Base-by-base conservation (phyloP, 2,888 invertebrate genomes). In the Perithous albicinctus region DNA sequence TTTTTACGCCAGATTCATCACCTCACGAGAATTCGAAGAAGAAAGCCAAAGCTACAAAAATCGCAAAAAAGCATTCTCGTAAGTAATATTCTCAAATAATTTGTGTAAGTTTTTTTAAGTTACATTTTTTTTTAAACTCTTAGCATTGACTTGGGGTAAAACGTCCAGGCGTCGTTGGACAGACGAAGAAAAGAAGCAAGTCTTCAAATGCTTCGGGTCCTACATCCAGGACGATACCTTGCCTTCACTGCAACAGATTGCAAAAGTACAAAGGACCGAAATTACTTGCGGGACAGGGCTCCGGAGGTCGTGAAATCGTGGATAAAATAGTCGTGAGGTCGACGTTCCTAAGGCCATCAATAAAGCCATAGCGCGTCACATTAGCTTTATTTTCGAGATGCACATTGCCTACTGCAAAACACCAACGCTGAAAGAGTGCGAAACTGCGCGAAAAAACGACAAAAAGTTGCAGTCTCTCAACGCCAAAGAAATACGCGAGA, bases 391-490 rank as follows among this genome's bases (percentile, higher is more conserved):
- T 76, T 76, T 76, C 12, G 43, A 54, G 5, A 56, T 67, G 0
- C 38, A 56, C 8, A 43, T 76, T 43, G 66, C 32, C 7, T 32
- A 66, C 1, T 32, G 18, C 0, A 32, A 10, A 41, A 43, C 51
- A 18, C 67, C 76, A 10, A 59, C 76, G 7, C 0, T 56, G 1
- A 64, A 76, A 18, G 43, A 43, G 15, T 76, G 75, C 41, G 75
- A 63, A 20, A 35, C 20, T n/a, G 76, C 18, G 0, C 38, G 54
- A 10, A 56, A 32, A 46, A 38, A 43, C 18, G 76, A 76, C 18
- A 54, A 32, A n/a, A 69, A 54, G n/a, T 6, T 69, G 2, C 35
- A 41, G 10, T 8, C 38, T 15, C 38, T 69, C n/a, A 69, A 4
- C 15, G 54, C 54, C 23, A 54, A 38, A 15, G 23, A 54, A 10